Evolutionary conservation across 2,797 vertebrate genomes (phyloP), one percentile per base, ranked within the genome.

Genomic region (Buceros bicornis): DNA sequence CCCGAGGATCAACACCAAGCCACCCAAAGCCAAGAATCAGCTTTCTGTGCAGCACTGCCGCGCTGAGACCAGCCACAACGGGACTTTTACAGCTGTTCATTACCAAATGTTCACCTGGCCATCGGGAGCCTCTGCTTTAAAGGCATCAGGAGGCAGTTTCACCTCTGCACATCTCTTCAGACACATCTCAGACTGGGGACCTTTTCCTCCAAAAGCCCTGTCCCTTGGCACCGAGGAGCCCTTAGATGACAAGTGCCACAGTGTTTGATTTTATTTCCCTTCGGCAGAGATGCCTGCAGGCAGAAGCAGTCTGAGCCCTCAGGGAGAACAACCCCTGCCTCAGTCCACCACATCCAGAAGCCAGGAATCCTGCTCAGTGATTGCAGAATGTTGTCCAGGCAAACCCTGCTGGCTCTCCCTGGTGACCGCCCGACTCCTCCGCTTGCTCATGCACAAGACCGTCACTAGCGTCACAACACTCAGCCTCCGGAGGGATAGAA

Each of bases 1-100:
- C 45, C 47, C 18, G 35, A 48, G n/a, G 11, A 51, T 19, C 45
- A 60, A 80, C 24, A 76, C 10, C 18, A 80, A 82, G 61, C 26
- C 43, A 94, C 58, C 29, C 47, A 56, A 51, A 73, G 22, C 16
- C 51, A 82, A 28, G 37, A 82, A 71, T 56, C 6, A 77, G 47
- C n/a, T 48, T 42, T 87, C 22, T 62, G 22, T 2, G 5, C 31
- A 65, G 57, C 0, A 0, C 45, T 51, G 43, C 37, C 8, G 2
- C 33, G 33, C 4, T 17, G 53, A 67, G 28, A 83, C 48, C 61
- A 87, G 31, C 33, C 35, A 43, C 3, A 3, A 35, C 26, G 19
- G 3, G 88, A 51, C n/a, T 70, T 82, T 87, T 65, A 58, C 35
- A 77, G 0, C 24, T 56, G 11, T 51, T 85, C 17, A 16, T 40